Evolutionary conservation across 2,888 invertebrate genomes (phyloP).

Genomic region (Tetrapedia diversipes): DNA sequence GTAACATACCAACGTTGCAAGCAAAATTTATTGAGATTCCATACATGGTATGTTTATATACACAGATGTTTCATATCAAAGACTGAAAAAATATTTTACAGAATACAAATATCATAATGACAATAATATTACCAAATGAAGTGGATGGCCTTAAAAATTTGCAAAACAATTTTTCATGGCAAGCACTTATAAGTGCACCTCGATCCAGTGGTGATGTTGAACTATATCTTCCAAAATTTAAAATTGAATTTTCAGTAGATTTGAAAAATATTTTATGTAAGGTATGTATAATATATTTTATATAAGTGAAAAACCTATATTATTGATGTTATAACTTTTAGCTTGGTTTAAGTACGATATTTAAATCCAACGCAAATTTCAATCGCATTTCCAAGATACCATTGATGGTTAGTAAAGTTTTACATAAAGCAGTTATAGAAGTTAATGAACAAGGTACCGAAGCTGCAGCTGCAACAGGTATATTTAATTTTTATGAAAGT

Average conservation of each 20-base stretch:
- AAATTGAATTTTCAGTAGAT: slow-evolving; percentile 82
- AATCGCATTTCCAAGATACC: slow-evolving; percentile 78
- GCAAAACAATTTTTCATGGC: slow-evolving; percentile 81
- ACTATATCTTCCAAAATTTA: slow-evolving; percentile 84
- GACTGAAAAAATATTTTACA: slow-evolving; percentile 62
- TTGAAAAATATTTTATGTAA: slow-evolving; percentile 78
- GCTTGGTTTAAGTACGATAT: slow-evolving; percentile 82
- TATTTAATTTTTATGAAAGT: slow-evolving; percentile 37
- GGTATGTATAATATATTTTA: slow-evolving; percentile 71
- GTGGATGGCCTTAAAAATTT: slow-evolving; percentile 84
- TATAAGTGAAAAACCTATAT: not conserved
- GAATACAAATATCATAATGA: slow-evolving; percentile 88
- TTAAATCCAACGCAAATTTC: slow-evolving; percentile 82
- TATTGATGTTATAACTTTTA: slow-evolving; percentile 63
- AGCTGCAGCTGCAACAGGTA: slow-evolving; percentile 85
- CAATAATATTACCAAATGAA: slow-evolving; percentile 89
- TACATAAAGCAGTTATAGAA: slow-evolving; percentile 85
- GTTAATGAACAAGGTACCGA: slow-evolving; percentile 85
- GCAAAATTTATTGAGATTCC: slow-evolving; percentile 88
- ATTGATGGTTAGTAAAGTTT: slow-evolving; percentile 82
- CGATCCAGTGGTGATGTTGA: slow-evolving; percentile 72
- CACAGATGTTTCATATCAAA: not conserved
- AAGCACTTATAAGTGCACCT: slow-evolving; percentile 72
- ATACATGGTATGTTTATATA: slow-evolving; percentile 84
- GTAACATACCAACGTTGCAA: slow-evolving; percentile 83